phyloP scores from a whole-genome alignment of 2,888 invertebrate species.

The Zaprionus bogoriensis region DNA sequence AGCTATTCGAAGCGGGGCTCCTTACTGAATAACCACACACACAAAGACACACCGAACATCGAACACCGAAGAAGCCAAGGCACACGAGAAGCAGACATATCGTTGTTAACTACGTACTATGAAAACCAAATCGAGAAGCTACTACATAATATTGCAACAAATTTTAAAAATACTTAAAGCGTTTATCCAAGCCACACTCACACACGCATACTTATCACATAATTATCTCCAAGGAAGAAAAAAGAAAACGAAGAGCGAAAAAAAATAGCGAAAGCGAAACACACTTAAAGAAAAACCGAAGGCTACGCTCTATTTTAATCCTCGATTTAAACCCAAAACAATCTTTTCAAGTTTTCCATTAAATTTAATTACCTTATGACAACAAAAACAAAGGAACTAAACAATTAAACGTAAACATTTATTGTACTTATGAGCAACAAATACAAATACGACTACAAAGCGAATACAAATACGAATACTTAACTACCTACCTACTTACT shows the following conservation, averaged over 20 bases:
- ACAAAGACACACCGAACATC: background rate
- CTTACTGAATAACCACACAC: conserved; percentile 10
- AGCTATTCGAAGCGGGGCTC: conserved; percentile 27
- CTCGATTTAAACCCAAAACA: conserved; percentile 66
- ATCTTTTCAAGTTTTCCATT: conserved; percentile 80
- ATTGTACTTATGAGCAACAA: conserved; percentile 37
- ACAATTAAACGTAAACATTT: conserved; percentile 36
- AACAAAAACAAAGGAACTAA: conserved; percentile 23
- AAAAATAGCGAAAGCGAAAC: background rate
- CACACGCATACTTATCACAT: conserved; percentile 20
- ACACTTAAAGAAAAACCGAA: background rate
- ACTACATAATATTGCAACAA: conserved; percentile 5
- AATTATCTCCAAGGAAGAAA: conserved; percentile 6
- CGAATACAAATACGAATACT: conserved; percentile 25
- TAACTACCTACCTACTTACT: conserved; percentile 20
- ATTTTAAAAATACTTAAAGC: conserved; percentile 18
- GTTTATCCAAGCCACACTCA: conserved; percentile 23
- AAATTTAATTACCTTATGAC: conserved; percentile 57
- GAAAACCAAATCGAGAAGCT: conserved; percentile 16
- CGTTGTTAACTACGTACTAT: conserved; percentile 48
- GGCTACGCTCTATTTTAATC: conserved; percentile 40
- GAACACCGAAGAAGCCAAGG: conserved; percentile 1
- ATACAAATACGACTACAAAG: conserved; percentile 19
- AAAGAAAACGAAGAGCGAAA: conserved; percentile 17
- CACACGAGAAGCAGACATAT: conserved; percentile 64